Evolutionary conservation across 2,113 vertebrate genomes (phyloP), one percentile per base, ranked within the genome.

Genomic region (Brachypteracias leptosomus): DNA sequence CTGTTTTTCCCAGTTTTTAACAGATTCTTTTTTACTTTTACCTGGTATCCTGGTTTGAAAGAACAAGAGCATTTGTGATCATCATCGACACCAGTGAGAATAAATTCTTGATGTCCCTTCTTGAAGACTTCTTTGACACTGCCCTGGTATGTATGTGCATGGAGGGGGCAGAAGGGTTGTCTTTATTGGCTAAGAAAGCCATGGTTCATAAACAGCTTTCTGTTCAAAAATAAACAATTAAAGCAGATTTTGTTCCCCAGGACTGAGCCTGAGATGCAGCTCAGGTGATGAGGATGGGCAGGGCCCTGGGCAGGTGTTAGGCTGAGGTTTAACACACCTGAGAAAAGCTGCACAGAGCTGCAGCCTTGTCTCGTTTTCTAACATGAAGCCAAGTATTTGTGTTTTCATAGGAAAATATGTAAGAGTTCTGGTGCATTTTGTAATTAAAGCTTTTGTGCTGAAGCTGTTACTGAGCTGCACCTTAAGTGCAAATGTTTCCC

Each of bases 31-130:
- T 82, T 88, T 22, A 66, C 36, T 82, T 97, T 86, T 85, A 99
- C 98, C 88, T 99, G 96, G 97, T 97, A 47, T 95, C 97, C 58
- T 99, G 98, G 99, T 98, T 99, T 97, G 98, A 98, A 95, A 98
- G 96, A 84, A 88, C 97, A 6, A 88, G 85, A 47, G 55, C 46
- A 2, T 96, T 98, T 95, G 38, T 98, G 66, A 96, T n/a, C 4
- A 5, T 89, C n/a, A 79, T 95, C 10, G 66, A 95, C 11, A 8
- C 68, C 7, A 93, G 89, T 0, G 67, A 95, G 5, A 92, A 94
- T 22, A 51, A 76, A 5, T 59, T 61, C 14, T 80, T 98, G 77
- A 55, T 85, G 40, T 36, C 7, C 8, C 92, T 98, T 11, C 28
- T 96, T 10, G 98, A 98, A 93, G 97, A 98, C 22, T 98, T 98